phyloP scores from a whole-genome alignment of 2,113 vertebrate genomes.

The Pseudopodoces humilis region DNA sequence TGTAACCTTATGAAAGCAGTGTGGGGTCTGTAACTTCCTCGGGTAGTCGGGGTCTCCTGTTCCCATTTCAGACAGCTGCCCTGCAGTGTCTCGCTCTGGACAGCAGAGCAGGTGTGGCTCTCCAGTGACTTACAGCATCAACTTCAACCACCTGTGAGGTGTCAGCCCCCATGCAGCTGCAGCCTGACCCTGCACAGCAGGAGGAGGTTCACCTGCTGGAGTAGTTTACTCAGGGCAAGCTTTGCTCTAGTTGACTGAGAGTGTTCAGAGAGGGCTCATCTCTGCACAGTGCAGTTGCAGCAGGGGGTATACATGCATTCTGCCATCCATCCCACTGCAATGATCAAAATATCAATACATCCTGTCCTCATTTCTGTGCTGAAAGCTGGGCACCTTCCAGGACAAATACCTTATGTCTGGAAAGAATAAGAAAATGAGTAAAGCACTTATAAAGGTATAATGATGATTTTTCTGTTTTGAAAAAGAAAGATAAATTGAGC shows the following conservation, averaged over 20 bases:
- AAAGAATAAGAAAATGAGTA: neutral
- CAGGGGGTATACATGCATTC: rapidly evolving
- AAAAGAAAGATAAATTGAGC: neutral
- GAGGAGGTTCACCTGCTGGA: neutral
- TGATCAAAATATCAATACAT: neutral
- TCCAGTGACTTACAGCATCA: neutral
- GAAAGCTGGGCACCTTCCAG: neutral
- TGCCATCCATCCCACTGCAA: neutral
- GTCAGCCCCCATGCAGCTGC: neutral
- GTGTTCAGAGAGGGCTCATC: neutral
- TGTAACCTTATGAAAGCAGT: neutral
- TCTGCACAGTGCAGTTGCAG: neutral
- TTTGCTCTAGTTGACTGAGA: neutral
- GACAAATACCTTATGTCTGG: neutral
- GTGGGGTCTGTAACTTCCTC: neutral
- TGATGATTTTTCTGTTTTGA: neutral
- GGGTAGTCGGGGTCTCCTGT: neutral
- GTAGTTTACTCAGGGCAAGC: neutral
- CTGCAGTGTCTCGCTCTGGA: neutral
- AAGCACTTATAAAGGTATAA: neutral
- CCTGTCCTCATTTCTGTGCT: neutral
- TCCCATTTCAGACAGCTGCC: neutral
- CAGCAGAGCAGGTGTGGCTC: neutral
- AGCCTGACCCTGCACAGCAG: neutral
- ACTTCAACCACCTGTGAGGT: neutral